A percentile compares a stretch with the other conserved stretches of the same genome.
Conservation (phyloP, 1,140 invertebrate species). For the Aphidius gifuensis region DNA sequence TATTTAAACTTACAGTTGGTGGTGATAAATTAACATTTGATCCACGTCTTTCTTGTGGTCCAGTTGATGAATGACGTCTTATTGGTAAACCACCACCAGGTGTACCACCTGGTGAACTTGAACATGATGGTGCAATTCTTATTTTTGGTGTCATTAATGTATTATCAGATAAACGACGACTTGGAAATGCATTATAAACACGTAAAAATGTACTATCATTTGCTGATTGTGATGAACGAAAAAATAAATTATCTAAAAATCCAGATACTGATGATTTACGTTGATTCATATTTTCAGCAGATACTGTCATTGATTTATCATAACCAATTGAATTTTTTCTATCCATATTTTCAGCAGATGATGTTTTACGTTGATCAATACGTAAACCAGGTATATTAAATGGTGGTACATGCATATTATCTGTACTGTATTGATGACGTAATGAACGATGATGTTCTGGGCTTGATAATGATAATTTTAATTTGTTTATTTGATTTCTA, state of each 20-base stretch:
- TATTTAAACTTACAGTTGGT: constrained; percentile 67
- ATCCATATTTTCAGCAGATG: constrained; percentile 83
- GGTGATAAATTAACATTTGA: constrained; percentile 83
- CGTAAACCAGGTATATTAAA: constrained; percentile 83
- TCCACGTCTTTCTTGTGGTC: constrained; percentile 79
- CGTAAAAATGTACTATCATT: constrained; percentile 84
- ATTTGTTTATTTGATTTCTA: constrained; percentile 76
- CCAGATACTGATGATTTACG: constrained; percentile 47
- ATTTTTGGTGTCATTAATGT: constrained; percentile 88
- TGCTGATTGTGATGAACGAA: constrained; percentile 68
- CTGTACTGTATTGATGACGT: constrained; percentile 79
- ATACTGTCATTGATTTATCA: constrained; percentile 50
- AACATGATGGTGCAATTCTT: constrained; percentile 78
- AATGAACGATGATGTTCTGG: constrained; percentile 73
- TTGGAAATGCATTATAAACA: constrained; percentile 77
- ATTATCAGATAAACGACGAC: constrained; percentile 84
- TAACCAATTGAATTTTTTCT: constrained; percentile 76
- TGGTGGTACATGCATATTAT: constrained; percentile 79
- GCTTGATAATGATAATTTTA: constrained; percentile 73
- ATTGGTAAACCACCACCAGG: constrained; percentile 77
- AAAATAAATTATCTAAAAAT: constrained; percentile 71
- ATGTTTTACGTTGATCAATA: constrained; percentile 81
- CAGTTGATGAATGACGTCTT: constrained; percentile 83
- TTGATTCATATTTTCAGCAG: constrained; percentile 51
- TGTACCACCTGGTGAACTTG: constrained; percentile 79